Evolutionary conservation across 2,888 invertebrate species (phyloP).

Genomic region (Metopia argyrocephala): DNA sequence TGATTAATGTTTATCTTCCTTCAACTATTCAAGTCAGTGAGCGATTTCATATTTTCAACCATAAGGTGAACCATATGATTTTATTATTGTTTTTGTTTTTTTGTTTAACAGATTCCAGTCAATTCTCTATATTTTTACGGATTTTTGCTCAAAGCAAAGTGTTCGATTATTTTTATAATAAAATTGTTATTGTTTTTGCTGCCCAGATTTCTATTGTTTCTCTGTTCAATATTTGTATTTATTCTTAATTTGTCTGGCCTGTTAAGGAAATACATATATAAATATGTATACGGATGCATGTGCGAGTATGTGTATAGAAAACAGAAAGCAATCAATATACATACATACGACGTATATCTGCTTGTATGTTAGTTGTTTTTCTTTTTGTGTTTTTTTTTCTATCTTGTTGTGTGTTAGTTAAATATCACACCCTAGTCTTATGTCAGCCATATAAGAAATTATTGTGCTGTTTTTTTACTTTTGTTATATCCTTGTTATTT

Average conservation of each 20-base stretch:
- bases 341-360: no score
- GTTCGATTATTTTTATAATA: slow-evolving; percentile 49
- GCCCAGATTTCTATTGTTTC: not conserved
- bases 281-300: no score
- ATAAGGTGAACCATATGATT: not conserved
- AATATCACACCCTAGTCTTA: slow-evolving; percentile 50
- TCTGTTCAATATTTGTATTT: slow-evolving; percentile 51
- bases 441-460: slow-evolving; percentile 43
- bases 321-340: no score
- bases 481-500: not conserved
- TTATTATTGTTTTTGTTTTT: not conserved
- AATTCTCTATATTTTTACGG: not conserved
- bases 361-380: no score
- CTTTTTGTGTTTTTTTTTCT: no score
- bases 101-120: not conserved
- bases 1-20: slow-evolving; percentile 54
- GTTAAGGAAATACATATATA: not conserved
- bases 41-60: not conserved
- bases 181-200: slow-evolving; percentile 20
- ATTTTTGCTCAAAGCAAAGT: not conserved
- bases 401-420: slow-evolving; percentile 40
- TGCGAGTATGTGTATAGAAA: no score
- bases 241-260: slow-evolving; percentile 49
- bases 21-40: slow-evolving; percentile 33
- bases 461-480: slow-evolving; percentile 29